These are phyloP conservation scores for Notiomystis cincta DNA, from an alignment of 2,113 vertebrate species.

Conservation along the genomic window DNA sequence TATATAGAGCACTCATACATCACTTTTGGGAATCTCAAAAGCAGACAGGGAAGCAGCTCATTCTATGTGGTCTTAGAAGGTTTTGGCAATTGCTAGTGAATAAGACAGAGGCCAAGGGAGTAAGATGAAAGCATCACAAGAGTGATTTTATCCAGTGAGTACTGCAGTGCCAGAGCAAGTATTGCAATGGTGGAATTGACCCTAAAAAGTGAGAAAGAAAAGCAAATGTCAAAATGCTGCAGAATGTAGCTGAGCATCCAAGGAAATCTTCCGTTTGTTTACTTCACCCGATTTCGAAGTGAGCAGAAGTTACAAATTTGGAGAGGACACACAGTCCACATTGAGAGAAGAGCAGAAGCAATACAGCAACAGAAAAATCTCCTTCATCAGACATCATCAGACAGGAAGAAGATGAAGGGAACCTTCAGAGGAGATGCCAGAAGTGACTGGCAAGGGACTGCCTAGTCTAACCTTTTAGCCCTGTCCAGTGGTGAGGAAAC, in stretches of 20 bases:
- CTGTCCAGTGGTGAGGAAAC: neutral
- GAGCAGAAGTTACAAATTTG: neutral
- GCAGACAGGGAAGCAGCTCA: neutral
- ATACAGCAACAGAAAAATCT: neutral
- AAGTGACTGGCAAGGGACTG: neutral
- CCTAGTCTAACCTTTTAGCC: neutral
- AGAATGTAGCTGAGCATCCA: neutral
- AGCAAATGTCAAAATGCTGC: neutral
- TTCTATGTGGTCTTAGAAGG: neutral
- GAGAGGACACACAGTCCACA: neutral
- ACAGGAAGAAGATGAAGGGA: neutral
- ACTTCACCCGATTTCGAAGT: neutral
- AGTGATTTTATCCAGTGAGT: neutral
- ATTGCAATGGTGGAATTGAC: neutral
- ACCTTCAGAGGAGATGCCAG: neutral
- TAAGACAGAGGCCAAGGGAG: neutral
- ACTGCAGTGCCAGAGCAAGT: neutral
- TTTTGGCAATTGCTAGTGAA: neutral
- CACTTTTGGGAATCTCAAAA: neutral
- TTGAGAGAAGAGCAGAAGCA: neutral
- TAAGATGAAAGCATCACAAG: neutral
- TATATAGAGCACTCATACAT: neutral
- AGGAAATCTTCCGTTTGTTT: neutral
- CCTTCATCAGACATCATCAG: neutral
- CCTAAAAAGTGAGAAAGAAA: neutral